These are phyloP conservation scores for Acipenser oxyrinchus DNA, from an alignment of 2,797 vertebrate species.

Conservation along the genomic window DNA sequence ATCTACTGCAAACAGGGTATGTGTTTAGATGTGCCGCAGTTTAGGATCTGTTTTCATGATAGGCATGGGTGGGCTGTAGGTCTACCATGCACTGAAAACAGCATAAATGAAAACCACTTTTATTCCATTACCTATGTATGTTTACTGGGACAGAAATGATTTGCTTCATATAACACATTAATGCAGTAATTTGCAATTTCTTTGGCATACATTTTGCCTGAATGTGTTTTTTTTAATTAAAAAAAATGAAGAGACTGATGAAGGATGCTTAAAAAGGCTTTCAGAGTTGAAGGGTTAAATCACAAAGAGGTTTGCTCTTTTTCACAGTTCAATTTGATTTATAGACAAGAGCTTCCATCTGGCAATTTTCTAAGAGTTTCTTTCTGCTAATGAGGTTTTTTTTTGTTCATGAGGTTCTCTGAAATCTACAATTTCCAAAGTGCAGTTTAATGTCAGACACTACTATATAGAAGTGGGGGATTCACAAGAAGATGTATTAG, in stretches of 20 bases:
- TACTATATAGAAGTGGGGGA: constrained; percentile 33
- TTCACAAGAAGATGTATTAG: constrained; percentile 47
- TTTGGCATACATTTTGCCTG: neutral
- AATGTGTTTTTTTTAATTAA: neutral
- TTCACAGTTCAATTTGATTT: constrained; percentile 9
- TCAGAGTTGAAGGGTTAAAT: neutral
- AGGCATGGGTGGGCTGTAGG: no score
- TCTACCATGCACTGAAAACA: no score
- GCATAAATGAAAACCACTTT: no score
- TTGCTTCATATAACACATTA: no score
- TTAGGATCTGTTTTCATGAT: no score
- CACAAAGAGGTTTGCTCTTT: neutral
- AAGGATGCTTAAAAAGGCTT: no score
- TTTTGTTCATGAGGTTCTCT: neutral
- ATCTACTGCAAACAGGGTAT: no score
- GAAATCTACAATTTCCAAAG: constrained; percentile 18
- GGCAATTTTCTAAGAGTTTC: neutral
- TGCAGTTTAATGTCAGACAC: constrained; percentile 10
- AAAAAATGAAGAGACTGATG: no score
- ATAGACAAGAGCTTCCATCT: constrained; percentile 5
- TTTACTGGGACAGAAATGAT: no score
- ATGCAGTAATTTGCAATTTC: neutral
- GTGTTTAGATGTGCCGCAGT: no score
- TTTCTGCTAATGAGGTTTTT: neutral
- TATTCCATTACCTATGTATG: no score